Evolutionary conservation across 2,113 vertebrate species (phyloP).

Genomic region (Pseudorectes ferrugineus): DNA sequence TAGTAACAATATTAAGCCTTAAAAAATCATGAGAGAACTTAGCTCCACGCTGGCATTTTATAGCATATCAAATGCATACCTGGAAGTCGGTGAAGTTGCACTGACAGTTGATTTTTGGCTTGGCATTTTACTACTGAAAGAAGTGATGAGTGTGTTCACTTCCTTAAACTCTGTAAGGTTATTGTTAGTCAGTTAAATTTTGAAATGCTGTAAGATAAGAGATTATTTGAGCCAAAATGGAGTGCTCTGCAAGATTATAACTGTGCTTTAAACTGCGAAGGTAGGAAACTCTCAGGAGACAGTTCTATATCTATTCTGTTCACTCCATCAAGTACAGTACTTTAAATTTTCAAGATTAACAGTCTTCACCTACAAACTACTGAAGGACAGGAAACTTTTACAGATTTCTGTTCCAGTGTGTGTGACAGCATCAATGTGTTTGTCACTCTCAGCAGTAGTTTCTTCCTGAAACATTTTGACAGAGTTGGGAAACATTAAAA

Average conservation of each 20-base stretch:
- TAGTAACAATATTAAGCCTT: background rate
- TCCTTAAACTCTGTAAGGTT: background rate
- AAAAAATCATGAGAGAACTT: background rate
- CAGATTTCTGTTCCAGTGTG: background rate
- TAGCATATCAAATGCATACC: background rate
- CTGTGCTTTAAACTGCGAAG: background rate
- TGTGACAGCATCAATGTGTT: background rate
- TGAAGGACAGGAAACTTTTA: conserved; percentile 12
- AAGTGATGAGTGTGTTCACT: background rate
- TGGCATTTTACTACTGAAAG: background rate
- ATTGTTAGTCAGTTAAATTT: conserved; percentile 27
- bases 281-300: background rate
- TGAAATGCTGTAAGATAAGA: conserved; percentile 8
- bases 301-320: background rate
- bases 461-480: background rate
- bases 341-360: conserved; percentile 22
- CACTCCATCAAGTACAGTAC: background rate
- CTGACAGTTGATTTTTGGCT: background rate
- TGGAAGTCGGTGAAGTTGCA: background rate
- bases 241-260: background rate
- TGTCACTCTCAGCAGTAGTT: background rate
- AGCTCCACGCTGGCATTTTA: background rate
- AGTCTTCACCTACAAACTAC: background rate
- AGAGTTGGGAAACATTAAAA: background rate
- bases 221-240: background rate